Evolutionary conservation across 2,888 invertebrate genomes (phyloP), one percentile per base, ranked within the genome.

Genomic region (Tinea trinotella): DNA sequence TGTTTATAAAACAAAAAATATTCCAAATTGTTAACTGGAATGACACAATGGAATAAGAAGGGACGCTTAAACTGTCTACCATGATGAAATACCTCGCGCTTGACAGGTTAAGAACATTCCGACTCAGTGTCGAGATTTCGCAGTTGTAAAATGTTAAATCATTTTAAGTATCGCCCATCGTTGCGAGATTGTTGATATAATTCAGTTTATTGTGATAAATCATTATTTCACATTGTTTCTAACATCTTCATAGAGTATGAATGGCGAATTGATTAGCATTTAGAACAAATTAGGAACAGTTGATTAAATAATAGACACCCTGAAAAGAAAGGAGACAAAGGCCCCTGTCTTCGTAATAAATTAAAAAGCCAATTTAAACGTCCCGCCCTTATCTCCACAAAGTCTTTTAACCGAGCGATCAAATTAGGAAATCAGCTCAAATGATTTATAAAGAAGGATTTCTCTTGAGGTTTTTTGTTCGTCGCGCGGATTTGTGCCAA

Each of bases 71-170:
- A 63, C 63, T 67, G 68, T 68, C 69, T 13, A 30, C 30, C 64
- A 60, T 69, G 71, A 75, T 75, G 71, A 76, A 71, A 73, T 73
- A 74, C 73, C 65, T 62, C 63, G 56, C 59, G 60, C 66, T 52
- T 71, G 76, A 76, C 73, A 50, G 50, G 24, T 69, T 74, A 70
- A 74, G 68, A 57, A 58, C 57, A 67, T 64, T 61, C 60, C 62
- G 58, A 58, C 50, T 22, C 13, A 4, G 50, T 9, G 15, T 50
- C 24, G 24, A 12, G 50, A 46, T 46, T 46, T 19, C 19, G 15
- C 19, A 46, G 40, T 40, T 17, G 46, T 19, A 19, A 46, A 46
- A 46, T 46, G 17, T 17, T 46, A 46, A 46, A 40, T 19, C 12
- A 46, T 46, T 46, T 19, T 10, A 17, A 19, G 17, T 46, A 19